These are phyloP conservation scores for Xanthorhoe designata DNA, from an alignment of 2,888 invertebrate genomes.

Conservation along the genomic window DNA sequence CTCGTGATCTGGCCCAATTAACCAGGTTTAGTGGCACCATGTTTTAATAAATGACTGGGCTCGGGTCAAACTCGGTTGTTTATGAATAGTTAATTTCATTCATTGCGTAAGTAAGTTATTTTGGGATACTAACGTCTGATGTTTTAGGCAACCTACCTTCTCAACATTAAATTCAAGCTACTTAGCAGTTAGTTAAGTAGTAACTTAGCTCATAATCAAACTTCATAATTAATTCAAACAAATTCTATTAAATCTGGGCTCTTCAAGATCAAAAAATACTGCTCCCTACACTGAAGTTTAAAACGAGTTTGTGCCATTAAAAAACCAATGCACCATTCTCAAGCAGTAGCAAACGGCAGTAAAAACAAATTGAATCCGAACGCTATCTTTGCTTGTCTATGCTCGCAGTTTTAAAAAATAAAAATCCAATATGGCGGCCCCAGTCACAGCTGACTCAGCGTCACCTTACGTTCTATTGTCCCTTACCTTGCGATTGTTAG, in stretches of 20 bases:
- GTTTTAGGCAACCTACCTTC: not conserved
- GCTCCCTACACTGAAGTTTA: not conserved
- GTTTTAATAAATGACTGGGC: conserved; percentile 41
- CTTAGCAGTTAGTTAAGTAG: too few relatives aligned
- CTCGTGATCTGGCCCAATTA: conserved; percentile 46
- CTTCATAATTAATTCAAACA: not conserved
- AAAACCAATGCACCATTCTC: conserved; percentile 37
- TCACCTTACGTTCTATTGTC: conserved; percentile 67
- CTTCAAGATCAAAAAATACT: not conserved
- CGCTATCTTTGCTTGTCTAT: conserved; percentile 63
- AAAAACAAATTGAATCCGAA: conserved; percentile 58
- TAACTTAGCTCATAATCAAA: not conserved
- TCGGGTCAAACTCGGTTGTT: conserved; percentile 31
- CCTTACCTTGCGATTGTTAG: conserved; percentile 55
- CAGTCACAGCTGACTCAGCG: conserved; percentile 78
- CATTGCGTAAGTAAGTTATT: conserved; percentile 31
- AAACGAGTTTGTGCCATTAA: conserved; percentile 36
- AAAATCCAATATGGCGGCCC: conserved; percentile 70
- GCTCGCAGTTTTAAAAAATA: conserved; percentile 67
- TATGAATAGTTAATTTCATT: conserved; percentile 34
- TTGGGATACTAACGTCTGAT: conserved; percentile 12
- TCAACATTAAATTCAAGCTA: conserved; percentile 1
- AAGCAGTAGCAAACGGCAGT: conserved; percentile 47
- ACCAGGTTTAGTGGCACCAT: conserved; percentile 46
- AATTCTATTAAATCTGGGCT: not conserved